These are phyloP conservation scores for Papilio aristodemus DNA, from an alignment of 1,140 invertebrate genomes.

Conservation along the genomic window DNA sequence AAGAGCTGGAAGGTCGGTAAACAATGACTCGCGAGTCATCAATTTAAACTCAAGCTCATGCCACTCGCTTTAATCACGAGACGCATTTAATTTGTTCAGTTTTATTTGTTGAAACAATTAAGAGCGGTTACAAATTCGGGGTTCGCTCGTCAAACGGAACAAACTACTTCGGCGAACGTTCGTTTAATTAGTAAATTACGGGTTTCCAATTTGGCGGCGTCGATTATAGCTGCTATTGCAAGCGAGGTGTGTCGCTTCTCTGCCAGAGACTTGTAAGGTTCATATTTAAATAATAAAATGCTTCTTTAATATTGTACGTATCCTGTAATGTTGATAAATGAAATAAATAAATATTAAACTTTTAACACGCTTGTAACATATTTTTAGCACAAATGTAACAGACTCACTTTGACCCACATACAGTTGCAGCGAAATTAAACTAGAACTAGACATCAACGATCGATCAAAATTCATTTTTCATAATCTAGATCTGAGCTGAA, in stretches of 20 bases:
- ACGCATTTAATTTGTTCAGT: slow-evolving; percentile 35
- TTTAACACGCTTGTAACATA: too few relatives aligned
- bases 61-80: slow-evolving; percentile 40
- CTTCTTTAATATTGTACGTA: background rate
- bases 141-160: slow-evolving; percentile 38
- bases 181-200: slow-evolving; percentile 45
- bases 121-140: slow-evolving; percentile 33
- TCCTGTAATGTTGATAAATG: background rate
- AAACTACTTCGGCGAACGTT: slow-evolving; percentile 40
- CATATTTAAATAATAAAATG: background rate
- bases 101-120: slow-evolving; percentile 41
- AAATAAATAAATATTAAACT: background rate
- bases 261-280: background rate
- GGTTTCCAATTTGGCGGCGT: slow-evolving; percentile 14
- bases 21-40: slow-evolving; percentile 20
- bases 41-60: slow-evolving; percentile 33
- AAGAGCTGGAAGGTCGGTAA: background rate
- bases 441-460: too few relatives aligned
- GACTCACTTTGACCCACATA: too few relatives aligned
- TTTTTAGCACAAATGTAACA: too few relatives aligned
- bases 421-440: too few relatives aligned
- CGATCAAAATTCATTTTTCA: too few relatives aligned
- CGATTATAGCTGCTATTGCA: background rate
- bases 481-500: too few relatives aligned
- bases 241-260: background rate